Conservation (phyloP, 2,888 invertebrate genomes). For the Conchocele bisecta region DNA sequence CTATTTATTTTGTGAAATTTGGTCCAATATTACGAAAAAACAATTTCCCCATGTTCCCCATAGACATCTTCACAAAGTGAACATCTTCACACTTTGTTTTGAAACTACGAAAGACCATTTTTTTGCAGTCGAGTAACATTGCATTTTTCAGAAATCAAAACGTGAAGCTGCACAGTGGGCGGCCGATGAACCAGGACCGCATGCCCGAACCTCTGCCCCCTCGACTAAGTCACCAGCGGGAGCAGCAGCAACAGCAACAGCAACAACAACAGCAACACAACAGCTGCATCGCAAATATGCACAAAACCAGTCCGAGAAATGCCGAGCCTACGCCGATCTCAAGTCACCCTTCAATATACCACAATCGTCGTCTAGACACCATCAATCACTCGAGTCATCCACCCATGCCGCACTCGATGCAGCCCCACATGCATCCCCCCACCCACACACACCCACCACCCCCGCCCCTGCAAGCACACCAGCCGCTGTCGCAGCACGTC, state of each 20-base stretch:
- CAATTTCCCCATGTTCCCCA: too few species aligned
- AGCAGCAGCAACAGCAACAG: slow-evolving; percentile 42
- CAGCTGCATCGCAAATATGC: too few species aligned
- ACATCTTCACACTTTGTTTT: too few species aligned
- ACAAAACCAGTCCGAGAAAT: slow-evolving; percentile 68
- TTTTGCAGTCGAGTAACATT: too few species aligned
- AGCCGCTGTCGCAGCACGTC: slow-evolving; percentile 31
- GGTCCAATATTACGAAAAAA: too few species aligned
- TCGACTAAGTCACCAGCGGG: slow-evolving; percentile 48
- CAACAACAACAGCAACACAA: slow-evolving; percentile 28
- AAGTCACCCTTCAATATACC: slow-evolving; percentile 41
- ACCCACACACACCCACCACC: neutral
- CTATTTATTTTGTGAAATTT: too few species aligned
- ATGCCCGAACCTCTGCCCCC: slow-evolving; percentile 53
- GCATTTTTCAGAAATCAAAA: slow-evolving; percentile 58
- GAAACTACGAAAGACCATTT: too few species aligned
- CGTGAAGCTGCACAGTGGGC: slow-evolving; percentile 48
- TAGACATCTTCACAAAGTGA: too few species aligned
- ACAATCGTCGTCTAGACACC: slow-evolving; percentile 23
- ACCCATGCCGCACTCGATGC: slow-evolving; percentile 29
- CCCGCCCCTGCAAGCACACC: slow-evolving; percentile 34
- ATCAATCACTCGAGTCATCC: too few species aligned
- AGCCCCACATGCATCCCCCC: slow-evolving; percentile 49
- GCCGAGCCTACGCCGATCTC: slow-evolving; percentile 60
- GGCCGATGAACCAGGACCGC: slow-evolving; percentile 63